Evolutionary conservation across 2,113 vertebrate species (phyloP), one percentile per base, ranked within the genome.

Genomic region (Poeciliopsis occidentalis): DNA sequence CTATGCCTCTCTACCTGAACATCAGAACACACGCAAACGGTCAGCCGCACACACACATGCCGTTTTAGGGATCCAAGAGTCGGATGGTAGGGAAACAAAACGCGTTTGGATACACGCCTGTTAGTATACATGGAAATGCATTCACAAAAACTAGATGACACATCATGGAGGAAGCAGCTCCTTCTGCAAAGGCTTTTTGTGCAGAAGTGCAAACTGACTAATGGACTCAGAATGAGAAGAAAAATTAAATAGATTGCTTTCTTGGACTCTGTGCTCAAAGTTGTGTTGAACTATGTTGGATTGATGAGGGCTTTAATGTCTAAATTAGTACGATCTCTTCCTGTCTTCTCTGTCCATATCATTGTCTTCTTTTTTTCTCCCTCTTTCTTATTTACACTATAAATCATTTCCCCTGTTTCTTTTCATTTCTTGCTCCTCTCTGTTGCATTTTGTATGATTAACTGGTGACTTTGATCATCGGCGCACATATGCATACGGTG

Each of bases 1-100:
- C 88, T 72, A 68, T 87, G 91, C 88, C 91, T 89, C 84, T 92
- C 88, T 85, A 92, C 92, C 92, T 93, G 90, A 92, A 92, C 83
- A 90, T 90, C 85, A 84, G 67, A 73, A 64, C 12, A 69, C 26
- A 62, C 76, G 76, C 78, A 73, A 27, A 75, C 60, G 62, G 70
- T 31, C 70, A 70, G 67, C 22, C 27, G 12, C 54, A 66, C 27
- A 11, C 54, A 66, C 75, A 37, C 51, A 27, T 65, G 67, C 68
- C 63, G 41, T 84, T 78, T 26, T 72, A 66, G 63, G 81, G 74
- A 90, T n/a, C 51, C 51, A 11, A n/a, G 5, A 57, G 51, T 57
- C 73, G 78, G 73, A 67, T 31, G 64, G 62, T 60, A 32, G 69
- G 65, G 75, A 87, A 87, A 83, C 68, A 80, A 80, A 66, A 83